phyloP scores from a whole-genome alignment of 2,888 invertebrate species.

The Tiliacea aurago region DNA sequence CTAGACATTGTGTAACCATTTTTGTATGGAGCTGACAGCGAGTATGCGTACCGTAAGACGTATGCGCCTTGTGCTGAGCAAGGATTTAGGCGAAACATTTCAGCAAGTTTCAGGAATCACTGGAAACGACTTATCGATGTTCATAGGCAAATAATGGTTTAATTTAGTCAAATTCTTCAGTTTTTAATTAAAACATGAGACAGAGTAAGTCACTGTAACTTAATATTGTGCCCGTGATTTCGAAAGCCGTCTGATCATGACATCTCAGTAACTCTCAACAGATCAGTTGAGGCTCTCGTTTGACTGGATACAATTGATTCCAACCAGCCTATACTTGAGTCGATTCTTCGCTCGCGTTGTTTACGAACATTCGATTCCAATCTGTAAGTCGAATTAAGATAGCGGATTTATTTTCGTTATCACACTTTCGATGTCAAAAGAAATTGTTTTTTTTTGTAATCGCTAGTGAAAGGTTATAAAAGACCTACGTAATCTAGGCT shows the following conservation, averaged over 20 bases:
- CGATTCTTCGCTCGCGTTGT: constrained; percentile 37
- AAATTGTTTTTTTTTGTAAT: constrained; percentile 44
- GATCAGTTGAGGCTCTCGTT: constrained; percentile 12
- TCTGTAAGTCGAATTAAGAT: constrained; percentile 48
- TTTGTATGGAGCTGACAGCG: constrained; percentile 16
- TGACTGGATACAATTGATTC: constrained; percentile 39
- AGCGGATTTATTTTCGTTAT: constrained; percentile 47
- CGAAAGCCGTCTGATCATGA: constrained; percentile 11
- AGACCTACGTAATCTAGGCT: neutral
- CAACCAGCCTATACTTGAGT: constrained; percentile 39
- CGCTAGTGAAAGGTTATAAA: neutral
- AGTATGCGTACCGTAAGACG: constrained; percentile 8
- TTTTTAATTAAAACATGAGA: neutral
- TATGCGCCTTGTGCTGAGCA: constrained; percentile 5
- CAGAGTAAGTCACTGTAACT: neutral
- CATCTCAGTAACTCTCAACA: constrained; percentile 17
- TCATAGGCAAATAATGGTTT: neutral
- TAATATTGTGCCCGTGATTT: neutral
- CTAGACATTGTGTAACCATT: constrained; percentile 36
- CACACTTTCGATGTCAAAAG: constrained; percentile 25
- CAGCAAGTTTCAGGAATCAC: neutral
- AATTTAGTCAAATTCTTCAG: neutral
- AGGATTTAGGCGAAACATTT: neutral
- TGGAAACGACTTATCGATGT: neutral
- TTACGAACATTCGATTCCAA: constrained; percentile 48